A percentile compares a stretch with the other conserved stretches of the same genome.
Evolutionary conservation across 2,888 invertebrate species (phyloP).

Genomic region (Melipona beecheii): DNA sequence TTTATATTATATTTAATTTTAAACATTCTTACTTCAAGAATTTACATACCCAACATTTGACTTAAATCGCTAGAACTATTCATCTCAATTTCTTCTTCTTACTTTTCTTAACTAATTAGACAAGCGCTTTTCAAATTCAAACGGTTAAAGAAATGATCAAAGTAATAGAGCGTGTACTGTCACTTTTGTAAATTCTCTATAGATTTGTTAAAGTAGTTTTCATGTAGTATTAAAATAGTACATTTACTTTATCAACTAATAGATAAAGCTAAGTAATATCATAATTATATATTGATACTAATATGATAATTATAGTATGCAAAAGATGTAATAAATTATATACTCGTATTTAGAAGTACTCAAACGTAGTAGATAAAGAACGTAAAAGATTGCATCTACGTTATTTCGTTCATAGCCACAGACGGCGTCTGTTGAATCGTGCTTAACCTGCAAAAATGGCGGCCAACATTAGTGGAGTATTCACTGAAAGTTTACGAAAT

Average conservation of each 20-base stretch:
- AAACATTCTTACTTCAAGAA: not conserved
- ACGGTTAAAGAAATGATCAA: slow-evolving; percentile 20
- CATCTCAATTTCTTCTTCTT: slow-evolving; percentile 31
- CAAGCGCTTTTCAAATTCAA: slow-evolving; percentile 42
- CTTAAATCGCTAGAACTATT: slow-evolving; percentile 67
- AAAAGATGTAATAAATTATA: not conserved
- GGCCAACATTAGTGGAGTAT: slow-evolving; percentile 88
- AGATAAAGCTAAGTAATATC: not conserved
- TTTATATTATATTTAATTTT: not conserved
- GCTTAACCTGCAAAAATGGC: slow-evolving; percentile 86
- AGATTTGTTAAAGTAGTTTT: not conserved
- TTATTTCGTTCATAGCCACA: not conserved
- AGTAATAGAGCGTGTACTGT: not conserved
- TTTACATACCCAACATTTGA: slow-evolving; percentile 73
- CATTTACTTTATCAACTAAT: slow-evolving; percentile 1
- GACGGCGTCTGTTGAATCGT: not conserved
- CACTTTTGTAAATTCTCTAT: slow-evolving; percentile 20
- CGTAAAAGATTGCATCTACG: not conserved
- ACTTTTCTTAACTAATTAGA: not conserved
- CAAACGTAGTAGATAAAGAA: no score
- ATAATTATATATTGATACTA: not conserved
- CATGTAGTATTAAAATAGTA: not conserved
- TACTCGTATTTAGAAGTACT: not conserved
- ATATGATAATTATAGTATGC: not conserved
- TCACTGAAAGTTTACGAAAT: slow-evolving; percentile 88